A percentile compares a stretch with the other conserved stretches of the same genome.
Evolutionary conservation across 2,113 vertebrate genomes (phyloP).

Genomic region (Mohoua ochrocephala): DNA sequence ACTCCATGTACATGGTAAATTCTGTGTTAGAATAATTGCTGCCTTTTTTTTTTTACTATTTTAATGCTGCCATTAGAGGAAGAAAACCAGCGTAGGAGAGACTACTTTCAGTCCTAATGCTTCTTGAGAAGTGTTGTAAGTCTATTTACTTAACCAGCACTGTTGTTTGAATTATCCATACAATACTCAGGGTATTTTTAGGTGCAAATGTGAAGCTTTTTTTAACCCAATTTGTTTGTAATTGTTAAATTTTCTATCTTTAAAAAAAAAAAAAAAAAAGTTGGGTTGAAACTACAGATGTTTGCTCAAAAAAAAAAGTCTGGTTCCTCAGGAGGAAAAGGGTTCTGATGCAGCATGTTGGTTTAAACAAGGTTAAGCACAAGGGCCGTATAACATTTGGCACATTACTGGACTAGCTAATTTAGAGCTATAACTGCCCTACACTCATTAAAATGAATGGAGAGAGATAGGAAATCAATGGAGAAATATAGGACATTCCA

Average conservation of each 20-base stretch:
- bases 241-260: background rate
- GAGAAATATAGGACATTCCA: background rate
- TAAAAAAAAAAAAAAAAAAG: background rate
- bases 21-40: background rate
- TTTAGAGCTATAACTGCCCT: background rate
- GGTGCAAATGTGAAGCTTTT: background rate
- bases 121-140: background rate
- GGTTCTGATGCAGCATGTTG: background rate
- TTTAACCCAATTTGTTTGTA: fast-evolving
- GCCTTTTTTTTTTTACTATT: background rate
- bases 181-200: background rate
- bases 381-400: background rate
- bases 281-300: background rate
- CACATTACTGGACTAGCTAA: background rate
- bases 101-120: background rate
- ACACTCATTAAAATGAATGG: conserved; percentile 2
- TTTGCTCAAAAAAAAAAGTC: background rate
- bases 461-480: conserved; percentile 19
- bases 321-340: fast-evolving
- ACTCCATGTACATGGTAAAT: background rate
- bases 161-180: background rate
- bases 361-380: background rate
- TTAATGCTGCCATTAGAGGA: background rate
- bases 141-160: background rate
- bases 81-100: background rate